phyloP scores from a whole-genome alignment of 2,113 vertebrate species.

The Camelus bactrianus region DNA sequence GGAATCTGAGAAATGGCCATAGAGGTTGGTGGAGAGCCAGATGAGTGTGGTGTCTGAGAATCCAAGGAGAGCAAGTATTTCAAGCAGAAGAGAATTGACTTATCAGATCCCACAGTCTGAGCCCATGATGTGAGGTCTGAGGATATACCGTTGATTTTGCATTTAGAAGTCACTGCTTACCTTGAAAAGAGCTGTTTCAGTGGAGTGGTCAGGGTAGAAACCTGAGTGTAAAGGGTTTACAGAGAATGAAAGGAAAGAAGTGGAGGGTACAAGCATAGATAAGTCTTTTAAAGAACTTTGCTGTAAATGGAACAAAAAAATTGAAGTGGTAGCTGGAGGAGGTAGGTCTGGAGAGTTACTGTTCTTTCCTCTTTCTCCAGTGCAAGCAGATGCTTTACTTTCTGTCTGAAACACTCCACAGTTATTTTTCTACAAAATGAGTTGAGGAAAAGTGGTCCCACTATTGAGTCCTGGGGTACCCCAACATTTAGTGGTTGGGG shows the following conservation, averaged over 20 bases:
- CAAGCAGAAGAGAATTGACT: background rate
- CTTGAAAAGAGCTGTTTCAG: background rate
- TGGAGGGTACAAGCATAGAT: background rate
- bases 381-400: background rate
- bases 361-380: background rate
- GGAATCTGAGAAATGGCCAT: background rate
- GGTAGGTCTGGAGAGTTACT: background rate
- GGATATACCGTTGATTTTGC: background rate
- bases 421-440: conserved; percentile 23
- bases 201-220: background rate
- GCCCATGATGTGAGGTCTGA: background rate
- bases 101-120: background rate
- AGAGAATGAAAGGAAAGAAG: background rate
- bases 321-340: background rate
- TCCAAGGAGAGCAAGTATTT: background rate
- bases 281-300: conserved; percentile 6
- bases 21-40: background rate
- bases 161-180: background rate
- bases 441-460: background rate
- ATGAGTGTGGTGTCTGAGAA: background rate
- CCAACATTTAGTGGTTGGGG: background rate
- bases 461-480: background rate
- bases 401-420: background rate
- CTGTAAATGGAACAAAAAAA: background rate
- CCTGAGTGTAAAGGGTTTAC: background rate